phyloP scores from a whole-genome alignment of 2,797 vertebrate genomes.

The Halcyon chelicuti region DNA sequence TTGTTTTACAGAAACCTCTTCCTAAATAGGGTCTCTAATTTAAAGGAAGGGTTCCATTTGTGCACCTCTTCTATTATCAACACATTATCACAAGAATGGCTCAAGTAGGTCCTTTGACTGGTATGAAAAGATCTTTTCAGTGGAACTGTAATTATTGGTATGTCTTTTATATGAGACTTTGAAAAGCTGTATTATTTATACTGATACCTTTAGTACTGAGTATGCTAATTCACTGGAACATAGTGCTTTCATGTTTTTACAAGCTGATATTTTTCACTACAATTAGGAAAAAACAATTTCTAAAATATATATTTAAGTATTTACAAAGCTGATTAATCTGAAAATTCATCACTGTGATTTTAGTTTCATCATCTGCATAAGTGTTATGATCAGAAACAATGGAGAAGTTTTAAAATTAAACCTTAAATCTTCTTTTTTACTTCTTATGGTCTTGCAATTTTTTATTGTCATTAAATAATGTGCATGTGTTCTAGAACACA shows the following conservation, averaged over 20 bases:
- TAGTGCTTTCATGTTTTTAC: background rate
- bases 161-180: background rate
- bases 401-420: background rate
- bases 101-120: background rate
- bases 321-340: background rate
- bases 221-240: background rate
- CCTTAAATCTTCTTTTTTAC: background rate
- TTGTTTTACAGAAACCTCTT: background rate
- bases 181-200: background rate
- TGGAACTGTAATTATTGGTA: background rate
- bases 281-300: background rate
- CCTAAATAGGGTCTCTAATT: background rate
- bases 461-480: slow-evolving; percentile 19
- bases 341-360: background rate
- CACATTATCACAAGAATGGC: background rate
- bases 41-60: background rate
- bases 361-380: background rate
- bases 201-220: background rate
- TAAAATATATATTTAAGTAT: too few relatives aligned
- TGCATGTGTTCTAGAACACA: background rate
- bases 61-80: background rate
- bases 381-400: background rate
- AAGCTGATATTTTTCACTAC: background rate
- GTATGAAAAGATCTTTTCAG: background rate
- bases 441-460: background rate